A percentile compares a stretch with the other conserved stretches of the same genome.
Evolutionary conservation across 1,140 invertebrate species (phyloP).

Genomic region (Heliconius hewitsoni): DNA sequence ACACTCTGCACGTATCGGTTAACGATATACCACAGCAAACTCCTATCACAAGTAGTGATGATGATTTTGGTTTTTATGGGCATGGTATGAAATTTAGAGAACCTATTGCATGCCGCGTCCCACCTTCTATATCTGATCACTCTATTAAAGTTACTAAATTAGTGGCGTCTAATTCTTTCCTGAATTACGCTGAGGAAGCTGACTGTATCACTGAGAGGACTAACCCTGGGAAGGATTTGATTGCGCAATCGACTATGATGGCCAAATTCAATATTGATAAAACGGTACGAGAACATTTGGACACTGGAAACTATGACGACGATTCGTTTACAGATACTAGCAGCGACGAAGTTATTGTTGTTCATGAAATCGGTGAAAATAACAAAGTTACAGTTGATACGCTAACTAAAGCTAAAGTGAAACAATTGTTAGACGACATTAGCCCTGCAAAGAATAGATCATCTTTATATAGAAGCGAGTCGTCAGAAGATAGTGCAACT

Average conservation of each 20-base stretch:
- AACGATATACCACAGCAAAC: constrained; percentile 64
- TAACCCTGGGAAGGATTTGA: constrained; percentile 60
- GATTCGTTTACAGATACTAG: constrained; percentile 72
- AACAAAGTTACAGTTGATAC: constrained; percentile 41
- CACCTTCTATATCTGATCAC: constrained; percentile 66
- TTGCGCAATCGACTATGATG: constrained; percentile 74
- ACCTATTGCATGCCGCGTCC: constrained; percentile 65
- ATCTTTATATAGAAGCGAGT: constrained; percentile 20
- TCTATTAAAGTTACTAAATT: constrained; percentile 61
- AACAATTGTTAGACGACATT: constrained; percentile 13
- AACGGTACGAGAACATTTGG: constrained; percentile 68
- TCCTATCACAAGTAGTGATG: constrained; percentile 70
- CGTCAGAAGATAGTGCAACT: constrained; percentile 17
- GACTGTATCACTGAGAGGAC: constrained; percentile 60
- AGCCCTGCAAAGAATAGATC: constrained; percentile 24
- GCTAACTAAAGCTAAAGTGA: constrained; percentile 17
- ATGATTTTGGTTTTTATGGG: constrained; percentile 72
- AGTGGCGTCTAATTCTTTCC: constrained; percentile 65
- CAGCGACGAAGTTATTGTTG: constrained; percentile 64
- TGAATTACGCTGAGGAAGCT: constrained; percentile 64
- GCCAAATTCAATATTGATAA: constrained; percentile 73
- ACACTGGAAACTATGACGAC: constrained; percentile 69
- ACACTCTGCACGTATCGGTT: constrained; percentile 62
- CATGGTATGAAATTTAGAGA: constrained; percentile 72
- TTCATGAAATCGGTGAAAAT: constrained; percentile 48